Conservation (phyloP, 2,113 vertebrate genomes). For the Osmerus mordax region DNA sequence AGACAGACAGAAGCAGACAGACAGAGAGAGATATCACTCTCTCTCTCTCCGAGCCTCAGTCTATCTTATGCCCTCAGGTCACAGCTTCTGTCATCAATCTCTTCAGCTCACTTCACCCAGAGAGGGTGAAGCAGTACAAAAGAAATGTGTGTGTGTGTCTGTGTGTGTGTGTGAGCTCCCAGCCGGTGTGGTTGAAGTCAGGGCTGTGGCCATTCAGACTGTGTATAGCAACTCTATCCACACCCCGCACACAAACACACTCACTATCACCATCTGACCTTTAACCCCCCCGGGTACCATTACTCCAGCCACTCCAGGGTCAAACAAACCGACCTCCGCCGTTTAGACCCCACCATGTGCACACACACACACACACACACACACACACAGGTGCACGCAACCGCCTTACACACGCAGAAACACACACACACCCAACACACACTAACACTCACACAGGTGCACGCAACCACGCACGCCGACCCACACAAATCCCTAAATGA, state of each 20-base stretch:
- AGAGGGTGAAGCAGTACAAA: no score
- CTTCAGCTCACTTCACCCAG: no score
- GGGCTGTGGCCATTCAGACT: no score
- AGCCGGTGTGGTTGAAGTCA: no score
- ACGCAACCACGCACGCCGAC: constrained; percentile 2
- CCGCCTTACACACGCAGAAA: neutral
- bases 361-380: neutral
- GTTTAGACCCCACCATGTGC: neutral
- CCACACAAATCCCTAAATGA: neutral
- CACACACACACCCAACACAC: neutral
- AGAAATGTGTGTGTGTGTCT: no score
- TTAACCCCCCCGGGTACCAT: constrained; percentile 40
- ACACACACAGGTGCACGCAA: neutral
- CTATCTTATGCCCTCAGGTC: no score
- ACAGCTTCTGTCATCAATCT: no score
- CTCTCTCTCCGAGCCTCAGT: no score
- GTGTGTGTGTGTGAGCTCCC: no score
- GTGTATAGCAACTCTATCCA: no score
- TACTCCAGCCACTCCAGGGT: constrained; percentile 43
- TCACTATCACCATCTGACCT: constrained; percentile 38
- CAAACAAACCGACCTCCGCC: neutral
- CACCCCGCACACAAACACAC: neutral
- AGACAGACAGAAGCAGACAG: no score
- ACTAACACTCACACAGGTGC: constrained; percentile 1
- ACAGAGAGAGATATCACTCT: no score